Evolutionary conservation across 2,888 invertebrate genomes (phyloP), one percentile per base, ranked within the genome.

Genomic region (Thalpophila matura): DNA sequence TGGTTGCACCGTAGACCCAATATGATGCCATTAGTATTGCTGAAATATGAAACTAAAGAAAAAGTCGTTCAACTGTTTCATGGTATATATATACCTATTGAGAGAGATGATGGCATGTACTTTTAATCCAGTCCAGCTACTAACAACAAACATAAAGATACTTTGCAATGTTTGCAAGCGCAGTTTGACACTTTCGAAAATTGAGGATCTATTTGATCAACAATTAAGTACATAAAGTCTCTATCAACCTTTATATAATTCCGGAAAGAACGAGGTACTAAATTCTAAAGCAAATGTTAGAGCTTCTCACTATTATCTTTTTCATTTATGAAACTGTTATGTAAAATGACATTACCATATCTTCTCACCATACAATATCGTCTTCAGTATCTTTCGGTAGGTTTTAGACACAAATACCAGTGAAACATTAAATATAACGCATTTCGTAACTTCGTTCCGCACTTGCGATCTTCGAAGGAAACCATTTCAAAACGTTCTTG

Each of bases 371-470:
- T n/a, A n/a, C 9, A 31, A 6, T 7, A 16, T 10, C 9, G 14
- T 16, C 16, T 26, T 27, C 4, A 18, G 10, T 24, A 29, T 37
- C 10, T 22, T 7, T 12, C 12, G 7, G 35, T 26, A 4, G 29
- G 16, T 38, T 61, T 22, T 27, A 66, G 40, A 33, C 51, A 43
- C n/a, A 43, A 74, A 55, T 43, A 40, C 37, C 22, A 55, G 53
- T 59, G 6, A 33, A 51, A 53, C 20, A 42, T 33, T 40, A 65
- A 68, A 51, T 55, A 51, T 55, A 45, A 51, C 10, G 14, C 33
- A 46, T 82, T 77, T 77, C 45, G 78, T 62, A 84, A 83, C 45
- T 14, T 54, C 75, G 82, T 81, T 79, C 78, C 77, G 75, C 78
- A 71, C 70, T 80, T 69, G 57, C 73, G 74, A 51, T 64, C 54